phyloP scores from a whole-genome alignment of 2,888 invertebrate genomes.

The Diplolepis rosae region DNA sequence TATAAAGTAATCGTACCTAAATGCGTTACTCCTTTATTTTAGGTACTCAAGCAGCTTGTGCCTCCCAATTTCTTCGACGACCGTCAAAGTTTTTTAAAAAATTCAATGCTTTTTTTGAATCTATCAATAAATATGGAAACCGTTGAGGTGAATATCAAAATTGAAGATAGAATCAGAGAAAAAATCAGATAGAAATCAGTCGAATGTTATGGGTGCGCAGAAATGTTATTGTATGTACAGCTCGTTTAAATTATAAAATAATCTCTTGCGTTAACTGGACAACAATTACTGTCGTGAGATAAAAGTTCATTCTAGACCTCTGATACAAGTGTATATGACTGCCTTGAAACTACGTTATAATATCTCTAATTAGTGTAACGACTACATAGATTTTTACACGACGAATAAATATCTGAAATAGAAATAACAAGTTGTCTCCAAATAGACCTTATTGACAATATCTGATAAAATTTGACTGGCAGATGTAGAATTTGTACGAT shows the following conservation, averaged over 20 bases:
- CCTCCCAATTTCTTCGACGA: constrained; percentile 43
- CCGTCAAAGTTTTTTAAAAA: constrained; percentile 39
- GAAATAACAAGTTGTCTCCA: constrained; percentile 10
- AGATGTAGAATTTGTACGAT: constrained; percentile 29
- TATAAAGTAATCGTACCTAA: constrained; percentile 53
- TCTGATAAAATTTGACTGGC: background rate
- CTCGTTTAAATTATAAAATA: background rate
- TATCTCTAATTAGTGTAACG: constrained; percentile 9
- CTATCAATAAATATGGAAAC: too few species aligned
- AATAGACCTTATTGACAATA: background rate
- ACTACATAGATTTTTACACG: constrained; percentile 18
- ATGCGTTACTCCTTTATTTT: constrained; percentile 47
- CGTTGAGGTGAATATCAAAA: too few species aligned
- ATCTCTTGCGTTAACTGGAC: background rate
- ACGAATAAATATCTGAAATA: constrained; percentile 18
- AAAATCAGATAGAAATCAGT: background rate
- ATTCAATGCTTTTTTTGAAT: background rate
- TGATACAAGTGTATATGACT: background rate
- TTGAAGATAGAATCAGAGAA: background rate
- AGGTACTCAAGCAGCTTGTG: constrained; percentile 53
- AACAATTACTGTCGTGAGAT: background rate
- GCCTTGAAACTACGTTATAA: constrained; percentile 8
- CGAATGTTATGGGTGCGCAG: background rate
- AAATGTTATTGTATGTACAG: background rate
- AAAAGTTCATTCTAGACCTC: background rate